A percentile compares a stretch with the other conserved stretches of the same genome.
phyloP scores from a whole-genome alignment of 2,888 invertebrate species.

The Troglohyphantes excavatus region DNA sequence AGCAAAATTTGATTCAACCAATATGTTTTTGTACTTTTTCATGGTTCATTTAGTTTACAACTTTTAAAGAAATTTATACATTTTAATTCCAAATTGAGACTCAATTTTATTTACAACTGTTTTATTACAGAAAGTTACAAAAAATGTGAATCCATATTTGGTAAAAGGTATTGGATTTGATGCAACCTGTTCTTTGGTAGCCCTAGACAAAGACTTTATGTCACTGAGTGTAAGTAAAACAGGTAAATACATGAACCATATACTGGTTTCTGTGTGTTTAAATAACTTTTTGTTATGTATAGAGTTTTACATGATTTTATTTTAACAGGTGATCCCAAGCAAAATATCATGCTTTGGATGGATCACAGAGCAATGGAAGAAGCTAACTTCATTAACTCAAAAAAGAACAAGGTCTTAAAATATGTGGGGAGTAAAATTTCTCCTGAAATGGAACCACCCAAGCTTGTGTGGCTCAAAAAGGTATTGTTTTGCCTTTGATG shows the following conservation, averaged over 20 bases:
- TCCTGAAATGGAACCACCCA: constrained; percentile 98
- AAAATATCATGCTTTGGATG: constrained; percentile 95
- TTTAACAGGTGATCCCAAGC: constrained; percentile 84
- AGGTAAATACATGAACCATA: constrained; percentile 76
- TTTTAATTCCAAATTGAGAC: too few species aligned
- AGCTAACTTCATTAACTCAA: constrained; percentile 90
- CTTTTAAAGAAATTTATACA: too few species aligned
- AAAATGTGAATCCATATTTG: constrained; percentile 24
- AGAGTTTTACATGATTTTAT: neutral
- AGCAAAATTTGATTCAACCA: too few species aligned
- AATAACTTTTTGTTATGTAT: neutral
- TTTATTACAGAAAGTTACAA: constrained; percentile 47
- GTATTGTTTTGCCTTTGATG: constrained; percentile 35
- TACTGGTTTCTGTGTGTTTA: neutral
- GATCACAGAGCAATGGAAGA: constrained; percentile 93
- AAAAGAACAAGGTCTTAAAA: constrained; percentile 89
- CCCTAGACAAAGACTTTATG: constrained; percentile 87
- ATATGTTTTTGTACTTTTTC: neutral
- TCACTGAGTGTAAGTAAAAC: constrained; percentile 86
- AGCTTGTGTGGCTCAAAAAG: constrained; percentile 94
- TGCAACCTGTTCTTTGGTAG: constrained; percentile 96
- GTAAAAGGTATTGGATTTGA: constrained; percentile 96
- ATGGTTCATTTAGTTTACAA: too few species aligned
- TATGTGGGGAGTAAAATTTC: constrained; percentile 96
- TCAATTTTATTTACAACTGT: too few species aligned